Conservation (phyloP, 2,113 vertebrate genomes). For the Haliaeetus leucogaster region DNA sequence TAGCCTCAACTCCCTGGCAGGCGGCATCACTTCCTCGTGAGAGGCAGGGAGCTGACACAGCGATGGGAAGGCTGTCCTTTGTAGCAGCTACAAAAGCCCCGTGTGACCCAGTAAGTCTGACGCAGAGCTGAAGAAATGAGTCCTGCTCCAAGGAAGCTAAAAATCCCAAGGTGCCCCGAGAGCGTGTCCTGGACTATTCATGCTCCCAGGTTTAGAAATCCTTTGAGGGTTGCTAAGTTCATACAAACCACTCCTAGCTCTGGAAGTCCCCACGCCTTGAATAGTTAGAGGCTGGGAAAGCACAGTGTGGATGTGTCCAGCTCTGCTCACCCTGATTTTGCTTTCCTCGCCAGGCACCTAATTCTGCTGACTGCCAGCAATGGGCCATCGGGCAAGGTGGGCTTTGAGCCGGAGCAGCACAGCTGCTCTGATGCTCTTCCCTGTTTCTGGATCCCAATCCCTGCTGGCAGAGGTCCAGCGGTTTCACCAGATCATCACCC, state of each 20-base stretch:
- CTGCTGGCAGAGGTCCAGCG: background rate
- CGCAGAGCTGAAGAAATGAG: background rate
- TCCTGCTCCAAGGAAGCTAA: background rate
- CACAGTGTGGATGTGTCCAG: background rate
- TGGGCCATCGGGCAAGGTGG: background rate
- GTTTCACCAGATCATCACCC: background rate
- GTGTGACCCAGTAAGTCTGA: background rate
- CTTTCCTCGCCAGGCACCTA: background rate
- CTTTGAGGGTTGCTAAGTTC: background rate
- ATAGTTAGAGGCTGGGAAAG: background rate
- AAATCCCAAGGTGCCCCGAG: background rate
- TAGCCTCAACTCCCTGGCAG: constrained; percentile 6
- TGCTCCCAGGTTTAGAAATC: constrained; percentile 19
- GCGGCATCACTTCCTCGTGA: constrained; percentile 21
- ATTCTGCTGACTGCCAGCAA: fast-evolving
- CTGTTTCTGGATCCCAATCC: background rate
- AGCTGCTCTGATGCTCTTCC: background rate
- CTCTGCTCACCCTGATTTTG: background rate
- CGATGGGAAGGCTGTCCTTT: background rate
- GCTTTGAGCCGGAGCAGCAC: background rate
- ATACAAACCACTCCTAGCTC: background rate
- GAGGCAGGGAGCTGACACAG: constrained; percentile 9
- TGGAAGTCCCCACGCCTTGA: background rate
- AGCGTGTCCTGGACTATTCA: background rate
- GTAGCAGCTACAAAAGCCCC: background rate